phyloP scores from a whole-genome alignment of 2,797 vertebrate species.

The Spinus olivaceus region DNA sequence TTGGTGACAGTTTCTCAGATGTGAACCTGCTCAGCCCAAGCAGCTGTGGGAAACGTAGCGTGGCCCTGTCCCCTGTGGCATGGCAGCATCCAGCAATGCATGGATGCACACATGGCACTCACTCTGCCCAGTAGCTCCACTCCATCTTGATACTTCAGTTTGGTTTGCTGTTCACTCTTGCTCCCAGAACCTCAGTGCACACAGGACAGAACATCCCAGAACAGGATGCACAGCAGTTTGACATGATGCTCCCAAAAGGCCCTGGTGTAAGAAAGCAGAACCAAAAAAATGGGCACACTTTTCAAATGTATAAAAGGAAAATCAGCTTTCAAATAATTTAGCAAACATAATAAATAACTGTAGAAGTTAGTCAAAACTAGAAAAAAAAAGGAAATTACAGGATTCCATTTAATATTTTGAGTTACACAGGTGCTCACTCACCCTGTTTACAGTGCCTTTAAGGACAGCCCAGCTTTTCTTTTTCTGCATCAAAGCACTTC shows the following conservation, averaged over 20 bases:
- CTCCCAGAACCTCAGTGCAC: rapidly evolving
- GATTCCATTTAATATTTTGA: neutral
- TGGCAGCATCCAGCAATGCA: rapidly evolving
- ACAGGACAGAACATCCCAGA: neutral
- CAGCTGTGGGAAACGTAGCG: neutral
- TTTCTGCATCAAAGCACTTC: constrained; percentile 38
- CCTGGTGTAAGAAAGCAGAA: neutral
- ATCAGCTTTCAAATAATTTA: neutral
- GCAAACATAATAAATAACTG: neutral
- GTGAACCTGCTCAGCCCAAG: neutral
- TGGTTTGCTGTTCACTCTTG: neutral
- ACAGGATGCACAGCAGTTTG: rapidly evolving
- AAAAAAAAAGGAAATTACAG: neutral
- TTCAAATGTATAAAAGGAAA: neutral
- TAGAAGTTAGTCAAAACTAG: neutral
- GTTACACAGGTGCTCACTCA: neutral
- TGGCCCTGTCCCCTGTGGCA: neutral
- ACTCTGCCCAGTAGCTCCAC: neutral
- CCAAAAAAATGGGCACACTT: neutral
- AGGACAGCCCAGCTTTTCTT: neutral
- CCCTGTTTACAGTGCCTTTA: neutral
- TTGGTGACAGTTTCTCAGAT: neutral
- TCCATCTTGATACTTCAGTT: neutral
- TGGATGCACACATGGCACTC: rapidly evolving
- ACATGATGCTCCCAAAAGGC: neutral